These are phyloP conservation scores for Ametastegia equiseti DNA, from an alignment of 2,888 invertebrate genomes.

Conservation along the genomic window DNA sequence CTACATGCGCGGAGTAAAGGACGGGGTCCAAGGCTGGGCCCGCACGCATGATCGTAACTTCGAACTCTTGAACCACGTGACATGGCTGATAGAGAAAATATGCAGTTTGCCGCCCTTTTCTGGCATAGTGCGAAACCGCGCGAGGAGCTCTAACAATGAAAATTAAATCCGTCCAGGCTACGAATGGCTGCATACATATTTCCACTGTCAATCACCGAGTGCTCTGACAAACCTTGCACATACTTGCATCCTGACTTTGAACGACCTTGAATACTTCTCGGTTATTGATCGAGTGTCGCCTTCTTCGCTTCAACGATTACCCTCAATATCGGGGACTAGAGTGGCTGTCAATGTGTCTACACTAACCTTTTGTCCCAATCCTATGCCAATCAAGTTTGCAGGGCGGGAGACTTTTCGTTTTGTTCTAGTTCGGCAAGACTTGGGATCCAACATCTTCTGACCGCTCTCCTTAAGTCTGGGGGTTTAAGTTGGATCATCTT, in stretches of 20 bases:
- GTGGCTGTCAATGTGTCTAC: not conserved
- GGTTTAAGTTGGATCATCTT: not conserved
- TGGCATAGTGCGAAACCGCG: not conserved
- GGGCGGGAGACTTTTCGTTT: not conserved
- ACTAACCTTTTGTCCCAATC: not conserved
- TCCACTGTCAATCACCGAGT: not conserved
- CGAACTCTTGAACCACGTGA: not conserved
- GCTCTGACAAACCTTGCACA: not conserved
- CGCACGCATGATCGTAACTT: slow-evolving; percentile 34
- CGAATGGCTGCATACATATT: too few relatives aligned
- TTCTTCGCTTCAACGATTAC: not conserved
- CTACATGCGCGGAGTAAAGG: not conserved
- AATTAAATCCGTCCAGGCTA: not conserved
- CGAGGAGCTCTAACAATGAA: not conserved
- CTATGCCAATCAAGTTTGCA: not conserved
- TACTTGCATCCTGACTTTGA: not conserved
- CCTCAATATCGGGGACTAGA: not conserved
- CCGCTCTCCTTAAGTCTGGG: not conserved
- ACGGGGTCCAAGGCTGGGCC: slow-evolving; percentile 11
- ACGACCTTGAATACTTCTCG: not conserved
- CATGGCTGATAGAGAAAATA: not conserved
- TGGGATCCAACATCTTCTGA: not conserved
- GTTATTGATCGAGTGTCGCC: not conserved
- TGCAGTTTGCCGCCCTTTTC: not conserved
- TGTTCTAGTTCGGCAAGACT: not conserved